Evolutionary conservation across 1,140 invertebrate genomes (phyloP).

Genomic region (Drosophila repletoides): DNA sequence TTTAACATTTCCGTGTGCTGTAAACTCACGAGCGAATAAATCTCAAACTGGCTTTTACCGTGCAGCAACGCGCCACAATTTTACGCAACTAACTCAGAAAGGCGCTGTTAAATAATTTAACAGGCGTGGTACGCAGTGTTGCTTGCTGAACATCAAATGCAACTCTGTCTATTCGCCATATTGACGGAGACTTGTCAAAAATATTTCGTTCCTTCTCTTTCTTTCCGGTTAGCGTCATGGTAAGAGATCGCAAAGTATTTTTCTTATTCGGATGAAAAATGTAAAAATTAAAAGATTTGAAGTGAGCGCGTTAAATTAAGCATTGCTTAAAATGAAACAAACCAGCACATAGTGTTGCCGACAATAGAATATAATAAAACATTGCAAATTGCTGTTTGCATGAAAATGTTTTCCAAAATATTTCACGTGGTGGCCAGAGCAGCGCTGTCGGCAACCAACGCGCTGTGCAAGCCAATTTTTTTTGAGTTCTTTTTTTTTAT

Average conservation of each 20-base stretch:
- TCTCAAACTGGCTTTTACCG: too few relatives aligned
- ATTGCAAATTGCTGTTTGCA: not conserved
- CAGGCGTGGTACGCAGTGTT: too few relatives aligned
- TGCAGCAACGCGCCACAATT: too few relatives aligned
- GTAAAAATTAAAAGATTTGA: conserved; percentile 57
- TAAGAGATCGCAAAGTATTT: conserved; percentile 58
- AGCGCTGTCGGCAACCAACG: conserved; percentile 36
- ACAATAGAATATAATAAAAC: conserved; percentile 1
- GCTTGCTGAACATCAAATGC: conserved; percentile 21
- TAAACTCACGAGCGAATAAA: too few relatives aligned
- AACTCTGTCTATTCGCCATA: conserved; percentile 62
- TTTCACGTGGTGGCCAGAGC: conserved; percentile 62
- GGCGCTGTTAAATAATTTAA: too few relatives aligned
- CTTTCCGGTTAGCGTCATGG: conserved; percentile 80
- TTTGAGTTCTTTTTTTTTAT: conserved; percentile 14
- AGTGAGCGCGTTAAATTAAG: conserved; percentile 45
- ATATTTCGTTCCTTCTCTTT: conserved; percentile 69
- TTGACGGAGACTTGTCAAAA: conserved; percentile 61
- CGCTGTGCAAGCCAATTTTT: conserved; percentile 21
- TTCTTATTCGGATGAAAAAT: conserved; percentile 56
- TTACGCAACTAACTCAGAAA: too few relatives aligned
- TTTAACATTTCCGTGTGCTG: too few relatives aligned
- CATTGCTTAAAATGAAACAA: not conserved
- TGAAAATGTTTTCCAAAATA: conserved; percentile 28
- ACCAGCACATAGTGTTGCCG: not conserved